Evolutionary conservation across 2,113 vertebrate genomes (phyloP), one percentile per base, ranked within the genome.

Genomic region (Aptenodytes forsteri): DNA sequence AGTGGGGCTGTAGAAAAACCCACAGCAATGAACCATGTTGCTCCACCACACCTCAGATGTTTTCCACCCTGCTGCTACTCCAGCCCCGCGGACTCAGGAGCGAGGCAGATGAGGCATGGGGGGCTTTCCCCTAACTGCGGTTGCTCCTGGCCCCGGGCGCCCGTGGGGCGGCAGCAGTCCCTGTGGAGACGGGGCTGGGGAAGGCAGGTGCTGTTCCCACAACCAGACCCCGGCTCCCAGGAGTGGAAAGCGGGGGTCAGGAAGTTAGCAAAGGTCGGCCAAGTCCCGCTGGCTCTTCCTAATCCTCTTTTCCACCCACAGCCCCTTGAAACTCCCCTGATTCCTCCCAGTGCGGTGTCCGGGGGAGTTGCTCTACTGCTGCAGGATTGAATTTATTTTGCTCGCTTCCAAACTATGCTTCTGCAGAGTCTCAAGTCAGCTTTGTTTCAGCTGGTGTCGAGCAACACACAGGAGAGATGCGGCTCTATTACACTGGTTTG

Each of bases 121-220:
- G 58, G 46, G 50, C 59, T 91, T 70, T 84, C 65, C n/a, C n/a
- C 27, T 40, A 17, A 11, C 32, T 50, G 38, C 4, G 6, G 40
- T 70, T 0, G 0, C 67, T 94, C 14, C 95, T 42, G 83, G 87
- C 72, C 71, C 59, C 9, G 3, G 46, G 49, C 3, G 0, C 25
- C 76, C 1, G 0, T 47, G 89, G 42, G 55, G 71, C 76, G 0
- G 59, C 77, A 87, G 93, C 30, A 91, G 30, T 55, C 96, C 55
- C 92, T 93, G 38, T 3, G 81, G 94, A 94, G 55, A 79, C 3
- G 8, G 64, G 72, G 64, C 42, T 92, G 83, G 72, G 46, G 91
- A 96, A 97, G 87, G 87, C 96, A 97, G 97, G 96, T 97, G 97
- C 84, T 95, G 95, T 97, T 97, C 97, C 93, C 97, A 97, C 92